These are phyloP conservation scores for Sebastiscus albofasciatus DNA, from an alignment of 2,797 vertebrate species.

Conservation along the genomic window DNA sequence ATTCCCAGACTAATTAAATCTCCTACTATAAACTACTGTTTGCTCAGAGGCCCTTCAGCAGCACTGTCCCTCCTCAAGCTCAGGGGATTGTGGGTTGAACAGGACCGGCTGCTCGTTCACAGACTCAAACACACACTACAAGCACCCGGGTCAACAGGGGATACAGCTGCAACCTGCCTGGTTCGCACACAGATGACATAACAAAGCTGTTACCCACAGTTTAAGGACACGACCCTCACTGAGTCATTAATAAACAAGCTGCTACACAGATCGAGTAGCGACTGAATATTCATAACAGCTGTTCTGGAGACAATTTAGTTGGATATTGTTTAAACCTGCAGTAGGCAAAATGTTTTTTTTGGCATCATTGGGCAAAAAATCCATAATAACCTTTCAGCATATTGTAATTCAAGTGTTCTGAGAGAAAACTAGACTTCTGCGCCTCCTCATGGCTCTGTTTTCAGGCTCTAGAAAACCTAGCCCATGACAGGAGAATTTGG, in stretches of 20 bases:
- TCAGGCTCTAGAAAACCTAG: no score
- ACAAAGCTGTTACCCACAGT: slow-evolving; percentile 34
- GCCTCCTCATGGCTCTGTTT: no score
- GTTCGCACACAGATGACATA: slow-evolving; percentile 37
- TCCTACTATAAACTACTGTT: background rate
- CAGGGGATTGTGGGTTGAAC: slow-evolving; percentile 1
- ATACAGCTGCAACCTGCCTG: slow-evolving; percentile 33
- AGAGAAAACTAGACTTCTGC: no score
- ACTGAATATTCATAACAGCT: background rate
- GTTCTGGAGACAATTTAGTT: background rate
- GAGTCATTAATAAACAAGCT: slow-evolving; percentile 44
- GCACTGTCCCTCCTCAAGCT: background rate
- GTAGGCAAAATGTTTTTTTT: no score
- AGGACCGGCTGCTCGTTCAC: slow-evolving; percentile 13
- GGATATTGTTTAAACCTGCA: background rate
- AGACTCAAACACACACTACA: slow-evolving; percentile 20
- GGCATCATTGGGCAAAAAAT: no score
- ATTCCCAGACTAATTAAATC: background rate
- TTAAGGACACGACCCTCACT: slow-evolving; percentile 37
- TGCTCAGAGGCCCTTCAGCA: slow-evolving; percentile 19
- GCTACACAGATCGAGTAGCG: slow-evolving; percentile 9
- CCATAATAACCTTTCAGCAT: no score
- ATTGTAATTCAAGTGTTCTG: no score
- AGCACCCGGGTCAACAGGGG: slow-evolving; percentile 35
- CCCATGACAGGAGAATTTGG: no score